Evolutionary conservation across 2,888 invertebrate genomes (phyloP).

Genomic region (Blera fallax): DNA sequence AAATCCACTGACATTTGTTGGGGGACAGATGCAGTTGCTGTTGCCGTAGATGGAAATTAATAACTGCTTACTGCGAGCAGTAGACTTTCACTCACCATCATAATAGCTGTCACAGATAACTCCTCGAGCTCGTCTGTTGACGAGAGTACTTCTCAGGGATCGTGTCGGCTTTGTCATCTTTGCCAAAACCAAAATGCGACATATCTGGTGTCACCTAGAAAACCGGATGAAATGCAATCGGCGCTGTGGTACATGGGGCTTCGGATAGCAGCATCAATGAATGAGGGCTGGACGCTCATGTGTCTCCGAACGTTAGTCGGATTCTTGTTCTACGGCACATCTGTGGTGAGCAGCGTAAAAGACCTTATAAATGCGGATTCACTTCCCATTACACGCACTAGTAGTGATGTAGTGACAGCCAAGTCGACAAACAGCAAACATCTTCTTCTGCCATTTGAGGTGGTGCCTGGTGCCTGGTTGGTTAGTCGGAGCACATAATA

Average conservation of each 20-base stretch:
- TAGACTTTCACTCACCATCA: slow-evolving; percentile 61
- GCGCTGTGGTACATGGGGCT: background rate
- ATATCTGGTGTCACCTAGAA: slow-evolving; percentile 58
- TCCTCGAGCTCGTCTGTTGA: slow-evolving; percentile 8
- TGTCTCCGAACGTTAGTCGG: no score
- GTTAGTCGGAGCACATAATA: slow-evolving; percentile 29
- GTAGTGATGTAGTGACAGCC: slow-evolving; percentile 63
- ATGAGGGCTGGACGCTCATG: slow-evolving; percentile 34
- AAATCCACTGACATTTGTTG: slow-evolving; percentile 65
- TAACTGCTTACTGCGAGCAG: slow-evolving; percentile 43
- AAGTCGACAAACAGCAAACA: slow-evolving; percentile 48
- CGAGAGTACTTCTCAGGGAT: no score
- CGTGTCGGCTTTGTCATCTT: slow-evolving; percentile 33
- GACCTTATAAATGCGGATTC: slow-evolving; percentile 69
- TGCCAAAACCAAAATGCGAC: slow-evolving; percentile 41
- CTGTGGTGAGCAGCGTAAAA: slow-evolving; percentile 48
- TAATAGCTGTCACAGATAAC: slow-evolving; percentile 52
- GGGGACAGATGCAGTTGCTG: slow-evolving; percentile 48
- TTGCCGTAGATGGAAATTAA: slow-evolving; percentile 69
- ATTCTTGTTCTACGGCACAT: slow-evolving; percentile 21
- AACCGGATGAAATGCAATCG: slow-evolving; percentile 69
- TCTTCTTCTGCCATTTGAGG: slow-evolving; percentile 53
- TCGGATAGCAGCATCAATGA: slow-evolving; percentile 23
- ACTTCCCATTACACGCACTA: slow-evolving; percentile 71
- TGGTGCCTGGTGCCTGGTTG: slow-evolving; percentile 1